Evolutionary conservation across 2,888 invertebrate species (phyloP).

Genomic region (Linnaemya vulpina): DNA sequence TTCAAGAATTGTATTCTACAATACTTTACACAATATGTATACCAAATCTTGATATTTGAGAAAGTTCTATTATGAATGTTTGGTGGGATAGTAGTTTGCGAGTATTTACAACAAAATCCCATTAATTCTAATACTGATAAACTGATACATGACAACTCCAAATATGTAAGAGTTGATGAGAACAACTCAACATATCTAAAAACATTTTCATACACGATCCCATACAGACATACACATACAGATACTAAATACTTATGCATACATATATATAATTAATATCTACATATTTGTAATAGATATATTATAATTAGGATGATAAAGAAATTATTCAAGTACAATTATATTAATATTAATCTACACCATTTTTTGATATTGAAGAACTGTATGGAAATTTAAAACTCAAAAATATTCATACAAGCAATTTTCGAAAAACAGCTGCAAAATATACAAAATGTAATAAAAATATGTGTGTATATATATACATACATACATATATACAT

Average conservation of each 20-base stretch:
- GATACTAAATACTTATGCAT: too few species aligned
- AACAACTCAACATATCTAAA: conserved; percentile 9
- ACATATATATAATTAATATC: too few species aligned
- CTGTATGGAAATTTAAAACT: background rate
- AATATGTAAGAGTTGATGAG: conserved; percentile 18
- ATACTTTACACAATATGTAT: too few species aligned
- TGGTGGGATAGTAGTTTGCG: background rate
- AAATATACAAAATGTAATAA: too few species aligned
- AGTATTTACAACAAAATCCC: background rate
- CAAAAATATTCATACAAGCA: background rate
- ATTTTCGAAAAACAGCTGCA: background rate
- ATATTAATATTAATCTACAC: background rate
- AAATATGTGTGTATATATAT: too few species aligned
- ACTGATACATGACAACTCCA: conserved; percentile 3
- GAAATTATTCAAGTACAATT: too few species aligned
- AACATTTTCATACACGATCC: background rate
- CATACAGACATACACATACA: too few species aligned
- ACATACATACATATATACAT: background rate
- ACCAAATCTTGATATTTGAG: too few species aligned
- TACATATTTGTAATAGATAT: too few species aligned
- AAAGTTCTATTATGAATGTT: background rate
- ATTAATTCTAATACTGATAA: background rate
- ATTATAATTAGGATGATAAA: too few species aligned
- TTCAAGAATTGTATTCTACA: too few species aligned
- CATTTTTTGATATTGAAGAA: background rate